Base-by-base conservation (phyloP, 2,888 invertebrate species). In the Aphrophora alni region DNA sequence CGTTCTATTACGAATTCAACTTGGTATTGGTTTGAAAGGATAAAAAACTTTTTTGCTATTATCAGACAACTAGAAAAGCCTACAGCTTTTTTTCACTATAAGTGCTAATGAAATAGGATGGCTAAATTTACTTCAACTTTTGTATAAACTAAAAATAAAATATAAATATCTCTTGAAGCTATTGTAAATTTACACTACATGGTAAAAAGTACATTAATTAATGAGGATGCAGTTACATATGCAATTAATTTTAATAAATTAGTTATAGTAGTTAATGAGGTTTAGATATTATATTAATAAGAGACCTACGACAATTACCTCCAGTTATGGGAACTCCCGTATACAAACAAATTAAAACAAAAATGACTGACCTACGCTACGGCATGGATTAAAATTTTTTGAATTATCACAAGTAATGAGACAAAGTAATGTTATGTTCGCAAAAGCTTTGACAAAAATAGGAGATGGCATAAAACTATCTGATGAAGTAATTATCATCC, bases 261-360 rank as follows among this genome's bases (percentile, higher is more conserved):
- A 84, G 80, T 81, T 85, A 80, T n/a, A 77, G 85, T 84, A 87
- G 88, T 83, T 87, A n/a, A n/a, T n/a, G 87, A 28, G 86, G 87
- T 51, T 71, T 87, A 27, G 85, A 87, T 80, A 75, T 88, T 0
- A 87, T 88, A 82, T 85, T 87, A 3, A 86, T 86, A 83, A 87
- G 87, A 24, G 88, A 88, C 85, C 84, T 88, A 68, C 83, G 87
- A 17, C 87, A 87, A 84, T 79, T 87, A 76, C 87, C 87, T 69
- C 87, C 87, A 44, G 88, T 87, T n/a, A 78, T 83, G 27, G 85
- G 85, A 17, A 87, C 86, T 38, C 84, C 86, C 38, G 86, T 87
- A 28, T 87, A 83, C 73, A 86, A 86, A 80, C 84, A 84, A 25
- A 44, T 25, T 24, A 80, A 38, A 84, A 85, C 78, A 77, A 80